Evolutionary conservation across 2,888 invertebrate species (phyloP), one percentile per base, ranked within the genome.

Genomic region (Leucoma salicis): DNA sequence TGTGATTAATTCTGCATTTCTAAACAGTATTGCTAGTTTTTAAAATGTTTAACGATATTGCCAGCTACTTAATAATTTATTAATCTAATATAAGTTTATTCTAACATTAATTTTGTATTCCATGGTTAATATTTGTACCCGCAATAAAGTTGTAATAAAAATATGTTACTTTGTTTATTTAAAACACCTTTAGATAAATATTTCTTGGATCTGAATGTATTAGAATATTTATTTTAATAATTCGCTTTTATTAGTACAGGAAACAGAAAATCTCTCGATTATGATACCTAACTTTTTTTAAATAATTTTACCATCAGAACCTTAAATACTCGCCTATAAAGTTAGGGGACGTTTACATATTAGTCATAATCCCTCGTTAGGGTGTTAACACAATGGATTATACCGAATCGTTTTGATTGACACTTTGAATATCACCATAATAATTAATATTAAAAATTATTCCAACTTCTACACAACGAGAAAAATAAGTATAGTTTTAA

Each of bases 381-480:
- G 69, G 66, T 73, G 78, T 82, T 83, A 82, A 78, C 67, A 82
- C 74, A 81, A 51, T 50, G 46, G 57, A 49, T 56, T 61, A 66
- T 57, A 70, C 79, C 76, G 77, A 68, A 61, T 71, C 67, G 68
- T 65, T 79, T 13, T 74, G 87, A 88, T 88, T 88, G 88, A 87
- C 88, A 88, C 88, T 88, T 85, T 88, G 86, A 86, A 88, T 74
- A 70, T 68, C 57, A 73, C 69, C 69, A 66, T 60, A 55, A 60
- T 53, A 59, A 43, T 48, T 50, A 54, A 36, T 46, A 53, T 46
- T 42, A 57, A 53, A n/a, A 62, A 42, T 46, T 42, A 55, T 50
- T 49, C 46, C 53, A 43, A 61, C 24, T 53, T 46, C 12, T 11
- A 55, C 36, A 46, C 57, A 53, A 27, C 15, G 8, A 16, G 2